Evolutionary conservation across 2,797 vertebrate species (phyloP).

Genomic region (Merluccius polli): DNA sequence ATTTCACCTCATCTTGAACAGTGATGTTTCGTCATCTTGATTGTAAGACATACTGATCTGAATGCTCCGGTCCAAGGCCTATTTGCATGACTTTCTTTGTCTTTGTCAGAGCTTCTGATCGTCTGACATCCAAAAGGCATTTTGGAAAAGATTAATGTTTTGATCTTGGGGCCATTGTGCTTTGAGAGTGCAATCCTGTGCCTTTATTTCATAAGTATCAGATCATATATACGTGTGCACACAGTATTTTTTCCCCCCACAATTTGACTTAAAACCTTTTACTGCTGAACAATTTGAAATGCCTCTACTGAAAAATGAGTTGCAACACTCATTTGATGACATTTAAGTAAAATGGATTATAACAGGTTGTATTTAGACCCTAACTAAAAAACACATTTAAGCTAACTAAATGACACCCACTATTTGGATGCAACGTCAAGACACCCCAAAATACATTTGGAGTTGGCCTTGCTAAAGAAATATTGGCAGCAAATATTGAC

Average conservation of each 20-base stretch:
- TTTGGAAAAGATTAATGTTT: conserved; percentile 5
- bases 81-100: conserved; percentile 1
- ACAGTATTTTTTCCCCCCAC: background rate
- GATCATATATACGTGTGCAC: background rate
- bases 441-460: background rate
- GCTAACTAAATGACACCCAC: background rate
- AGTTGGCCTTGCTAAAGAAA: background rate
- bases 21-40: conserved; percentile 25
- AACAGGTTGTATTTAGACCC: background rate
- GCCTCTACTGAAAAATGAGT: background rate
- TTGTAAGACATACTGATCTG: conserved; percentile 35
- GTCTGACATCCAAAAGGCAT: background rate
- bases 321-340: background rate
- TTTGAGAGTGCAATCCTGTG: background rate
- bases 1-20: conserved; percentile 49
- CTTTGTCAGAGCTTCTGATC: conserved; percentile 7
- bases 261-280: background rate
- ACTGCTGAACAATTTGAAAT: background rate
- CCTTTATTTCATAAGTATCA: background rate
- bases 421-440: background rate
- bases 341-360: background rate
- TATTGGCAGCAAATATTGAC: background rate
- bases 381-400: background rate
- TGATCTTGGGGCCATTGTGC: background rate
- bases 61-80: conserved; percentile 22